Evolutionary conservation across 1,140 invertebrate species (phyloP).

Genomic region (Papilio polytes): DNA sequence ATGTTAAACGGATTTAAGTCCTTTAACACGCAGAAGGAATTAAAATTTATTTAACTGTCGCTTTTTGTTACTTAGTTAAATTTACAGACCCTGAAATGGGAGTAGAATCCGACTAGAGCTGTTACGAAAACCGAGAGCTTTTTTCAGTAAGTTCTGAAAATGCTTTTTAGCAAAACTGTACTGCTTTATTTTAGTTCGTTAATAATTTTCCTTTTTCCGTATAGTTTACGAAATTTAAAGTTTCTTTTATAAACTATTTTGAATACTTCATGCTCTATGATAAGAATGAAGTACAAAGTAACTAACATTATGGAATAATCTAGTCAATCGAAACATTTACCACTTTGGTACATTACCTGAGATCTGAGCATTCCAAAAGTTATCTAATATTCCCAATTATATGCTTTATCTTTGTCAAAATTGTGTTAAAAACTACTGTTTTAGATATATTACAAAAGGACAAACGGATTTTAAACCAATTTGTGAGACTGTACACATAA

Average conservation of each 20-base stretch:
- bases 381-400: no score
- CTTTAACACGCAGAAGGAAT: slow-evolving; percentile 36
- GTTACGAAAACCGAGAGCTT: background rate
- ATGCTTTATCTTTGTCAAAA: background rate
- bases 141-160: background rate
- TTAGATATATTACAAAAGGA: background rate
- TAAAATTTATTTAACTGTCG: slow-evolving; percentile 29
- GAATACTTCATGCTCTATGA: no score
- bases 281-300: no score
- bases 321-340: no score
- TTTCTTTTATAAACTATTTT: no score
- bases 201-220: background rate
- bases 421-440: background rate
- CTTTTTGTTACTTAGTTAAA: slow-evolving; percentile 23
- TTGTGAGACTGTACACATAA: background rate
- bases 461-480: background rate
- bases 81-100: slow-evolving; percentile 18
- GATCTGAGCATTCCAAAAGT: no score
- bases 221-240: background rate
- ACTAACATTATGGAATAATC: no score
- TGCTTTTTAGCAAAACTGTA: background rate
- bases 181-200: background rate
- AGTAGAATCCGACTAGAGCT: background rate
- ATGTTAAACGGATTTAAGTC: slow-evolving; percentile 34
- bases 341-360: no score